phyloP scores from a whole-genome alignment of 2,797 vertebrate genomes.

The Phoxinus dragarum region DNA sequence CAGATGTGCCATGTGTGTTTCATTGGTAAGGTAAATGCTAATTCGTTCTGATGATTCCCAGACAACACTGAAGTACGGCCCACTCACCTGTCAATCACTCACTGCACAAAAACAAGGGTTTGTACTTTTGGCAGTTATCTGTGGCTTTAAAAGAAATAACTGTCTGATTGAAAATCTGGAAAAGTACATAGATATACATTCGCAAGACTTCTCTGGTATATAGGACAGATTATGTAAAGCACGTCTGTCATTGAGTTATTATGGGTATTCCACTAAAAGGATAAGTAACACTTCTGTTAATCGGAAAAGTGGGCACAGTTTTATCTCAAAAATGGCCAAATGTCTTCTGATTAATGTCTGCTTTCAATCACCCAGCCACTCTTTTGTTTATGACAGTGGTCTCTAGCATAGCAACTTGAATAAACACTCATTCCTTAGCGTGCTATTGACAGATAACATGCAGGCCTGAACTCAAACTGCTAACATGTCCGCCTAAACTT shows the following conservation, averaged over 20 bases:
- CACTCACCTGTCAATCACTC: slow-evolving; percentile 15
- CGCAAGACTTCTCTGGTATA: neutral
- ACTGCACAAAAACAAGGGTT: neutral
- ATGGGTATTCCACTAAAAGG: neutral
- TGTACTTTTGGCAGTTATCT: neutral
- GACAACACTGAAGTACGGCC: neutral
- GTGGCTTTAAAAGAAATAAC: neutral
- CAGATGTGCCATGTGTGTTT: neutral
- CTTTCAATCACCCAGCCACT: neutral
- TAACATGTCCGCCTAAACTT: neutral
- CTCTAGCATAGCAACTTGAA: slow-evolving; percentile 38
- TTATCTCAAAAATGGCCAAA: slow-evolving; percentile 26
- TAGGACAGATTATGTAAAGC: neutral
- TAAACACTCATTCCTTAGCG: slow-evolving; percentile 42
- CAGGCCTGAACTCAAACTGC: slow-evolving; percentile 52
- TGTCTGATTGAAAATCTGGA: neutral
- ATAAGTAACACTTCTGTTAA: slow-evolving; percentile 17
- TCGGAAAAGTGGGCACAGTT: neutral
- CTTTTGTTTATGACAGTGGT: slow-evolving; percentile 25
- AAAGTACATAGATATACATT: neutral
- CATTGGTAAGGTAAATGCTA: slow-evolving; percentile 4
- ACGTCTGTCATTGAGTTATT: neutral
- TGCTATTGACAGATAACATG: slow-evolving; percentile 59
- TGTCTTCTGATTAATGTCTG: slow-evolving; percentile 30
- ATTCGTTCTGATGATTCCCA: neutral